phyloP scores from a whole-genome alignment of 2,797 vertebrate genomes.

The Sebastes itinus region DNA sequence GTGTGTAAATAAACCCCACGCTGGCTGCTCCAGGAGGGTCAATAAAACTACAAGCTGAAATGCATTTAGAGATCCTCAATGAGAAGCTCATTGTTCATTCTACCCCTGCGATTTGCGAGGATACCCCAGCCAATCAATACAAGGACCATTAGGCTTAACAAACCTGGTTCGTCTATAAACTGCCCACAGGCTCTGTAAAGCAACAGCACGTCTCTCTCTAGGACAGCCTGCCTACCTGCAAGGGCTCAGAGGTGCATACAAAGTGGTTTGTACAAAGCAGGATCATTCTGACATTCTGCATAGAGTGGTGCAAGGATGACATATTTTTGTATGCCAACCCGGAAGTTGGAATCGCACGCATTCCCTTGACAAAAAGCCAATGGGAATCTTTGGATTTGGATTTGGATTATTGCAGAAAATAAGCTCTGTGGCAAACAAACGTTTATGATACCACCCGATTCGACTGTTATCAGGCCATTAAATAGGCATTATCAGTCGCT shows the following conservation, averaged over 20 bases:
- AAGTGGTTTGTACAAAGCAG: constrained; percentile 12
- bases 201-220: constrained; percentile 35
- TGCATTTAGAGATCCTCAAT: constrained; percentile 73
- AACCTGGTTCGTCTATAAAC: constrained; percentile 76
- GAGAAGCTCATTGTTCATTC: constrained; percentile 70
- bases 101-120: constrained; percentile 65
- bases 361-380: not conserved
- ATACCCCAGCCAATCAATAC: constrained; percentile 80
- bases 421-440: not conserved
- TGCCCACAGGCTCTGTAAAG: constrained; percentile 45
- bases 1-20: constrained; percentile 70
- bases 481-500: not conserved
- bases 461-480: not conserved
- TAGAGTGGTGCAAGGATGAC: not conserved
- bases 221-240: constrained; percentile 38
- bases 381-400: too few species aligned
- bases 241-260: not conserved
- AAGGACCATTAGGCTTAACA: constrained; percentile 84
- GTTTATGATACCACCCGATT: not conserved
- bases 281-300: not conserved
- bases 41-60: constrained; percentile 75
- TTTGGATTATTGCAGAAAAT: not conserved
- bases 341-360: not conserved
- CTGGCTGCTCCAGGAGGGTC: constrained; percentile 61
- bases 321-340: not conserved